Conservation (phyloP, 2,797 vertebrate species). For the Eutrigla gurnardus region DNA sequence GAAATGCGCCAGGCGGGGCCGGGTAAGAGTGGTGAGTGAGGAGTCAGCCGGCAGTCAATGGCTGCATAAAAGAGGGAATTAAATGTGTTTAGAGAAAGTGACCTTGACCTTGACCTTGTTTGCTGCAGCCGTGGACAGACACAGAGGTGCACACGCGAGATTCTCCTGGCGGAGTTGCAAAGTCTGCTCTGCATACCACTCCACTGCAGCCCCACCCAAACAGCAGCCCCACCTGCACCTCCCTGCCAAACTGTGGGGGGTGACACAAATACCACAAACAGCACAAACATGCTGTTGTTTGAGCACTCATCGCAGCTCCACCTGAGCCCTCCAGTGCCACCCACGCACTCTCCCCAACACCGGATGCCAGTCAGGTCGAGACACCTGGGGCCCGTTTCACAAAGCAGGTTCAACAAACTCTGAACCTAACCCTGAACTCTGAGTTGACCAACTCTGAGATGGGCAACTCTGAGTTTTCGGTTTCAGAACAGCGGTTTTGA, state of each 20-base stretch:
- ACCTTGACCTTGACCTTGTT: too few species aligned
- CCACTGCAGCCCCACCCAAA: slow-evolving; percentile 27
- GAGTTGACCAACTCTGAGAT: too few species aligned
- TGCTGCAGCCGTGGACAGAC: neutral
- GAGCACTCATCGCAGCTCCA: slow-evolving; percentile 33
- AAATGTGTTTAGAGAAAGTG: neutral
- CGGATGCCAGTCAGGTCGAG: slow-evolving; percentile 4
- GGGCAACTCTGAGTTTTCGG: too few species aligned
- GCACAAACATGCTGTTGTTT: slow-evolving; percentile 51
- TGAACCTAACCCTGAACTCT: too few species aligned
- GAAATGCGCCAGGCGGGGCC: too few species aligned
- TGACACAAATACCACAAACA: slow-evolving; percentile 52
- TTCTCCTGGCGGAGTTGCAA: neutral
- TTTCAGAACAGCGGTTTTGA: too few species aligned
- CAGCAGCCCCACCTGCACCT: slow-evolving; percentile 36
- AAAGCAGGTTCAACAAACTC: too few species aligned
- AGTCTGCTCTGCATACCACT: neutral
- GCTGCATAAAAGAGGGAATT: neutral
- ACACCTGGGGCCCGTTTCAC: too few species aligned
- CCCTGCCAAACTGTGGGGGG: slow-evolving; percentile 25
- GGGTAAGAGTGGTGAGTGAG: neutral
- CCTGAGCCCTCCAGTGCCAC: neutral
- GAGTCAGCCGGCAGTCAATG: too few species aligned
- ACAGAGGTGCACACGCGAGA: neutral
- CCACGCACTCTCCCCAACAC: neutral